Evolutionary conservation across 2,113 vertebrate genomes (phyloP).

Genomic region (Prunella fulvescens): DNA sequence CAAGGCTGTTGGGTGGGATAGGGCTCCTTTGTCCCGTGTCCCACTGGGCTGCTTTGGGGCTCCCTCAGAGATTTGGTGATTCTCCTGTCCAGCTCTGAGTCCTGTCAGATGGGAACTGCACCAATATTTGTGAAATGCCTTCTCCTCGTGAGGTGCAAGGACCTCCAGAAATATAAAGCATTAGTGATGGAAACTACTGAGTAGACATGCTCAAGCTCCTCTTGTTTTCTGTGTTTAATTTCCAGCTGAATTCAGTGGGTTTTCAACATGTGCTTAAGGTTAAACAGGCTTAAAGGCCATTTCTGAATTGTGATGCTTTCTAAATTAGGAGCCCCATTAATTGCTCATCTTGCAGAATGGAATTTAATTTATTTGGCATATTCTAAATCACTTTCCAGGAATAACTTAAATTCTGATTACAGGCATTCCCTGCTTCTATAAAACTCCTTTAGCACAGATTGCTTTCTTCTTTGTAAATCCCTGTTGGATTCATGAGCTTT

Average conservation of each 20-base stretch:
- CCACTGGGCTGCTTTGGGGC: neutral
- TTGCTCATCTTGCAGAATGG: slow-evolving; percentile 4
- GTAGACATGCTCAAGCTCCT: neutral
- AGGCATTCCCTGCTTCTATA: neutral
- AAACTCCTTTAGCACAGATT: neutral
- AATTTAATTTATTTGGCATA: slow-evolving; percentile 32
- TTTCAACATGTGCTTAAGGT: slow-evolving; percentile 18
- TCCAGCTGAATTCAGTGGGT: neutral
- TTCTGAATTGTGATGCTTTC: neutral
- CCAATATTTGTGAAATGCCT: neutral
- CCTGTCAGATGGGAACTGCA: neutral
- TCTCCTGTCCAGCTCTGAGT: neutral
- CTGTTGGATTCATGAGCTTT: neutral
- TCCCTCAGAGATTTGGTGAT: neutral
- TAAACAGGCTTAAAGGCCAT: neutral
- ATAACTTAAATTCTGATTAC: slow-evolving; percentile 10
- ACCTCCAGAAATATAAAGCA: neutral
- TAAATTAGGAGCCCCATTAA: neutral
- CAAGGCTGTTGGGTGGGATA: neutral
- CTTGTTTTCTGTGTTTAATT: neutral
- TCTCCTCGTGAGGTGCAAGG: neutral
- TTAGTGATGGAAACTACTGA: neutral
- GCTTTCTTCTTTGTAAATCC: slow-evolving; percentile 13
- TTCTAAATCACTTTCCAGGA: slow-evolving; percentile 32
- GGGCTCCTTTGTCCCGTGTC: neutral